Evolutionary conservation across 2,888 invertebrate species (phyloP).

Genomic region (Mesoligia furuncula): DNA sequence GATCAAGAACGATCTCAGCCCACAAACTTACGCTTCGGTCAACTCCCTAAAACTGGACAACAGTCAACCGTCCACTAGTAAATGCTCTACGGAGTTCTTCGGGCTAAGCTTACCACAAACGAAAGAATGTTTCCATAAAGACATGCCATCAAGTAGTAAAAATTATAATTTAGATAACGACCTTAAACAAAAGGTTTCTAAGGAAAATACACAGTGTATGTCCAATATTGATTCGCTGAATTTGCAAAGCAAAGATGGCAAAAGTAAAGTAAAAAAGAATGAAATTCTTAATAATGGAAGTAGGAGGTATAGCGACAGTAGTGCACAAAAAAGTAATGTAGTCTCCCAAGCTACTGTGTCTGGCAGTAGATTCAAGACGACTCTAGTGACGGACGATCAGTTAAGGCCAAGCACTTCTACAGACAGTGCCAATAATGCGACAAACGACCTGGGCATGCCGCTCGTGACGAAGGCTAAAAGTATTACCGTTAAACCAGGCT

Average conservation of each 20-base stretch:
- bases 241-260: slow-evolving; percentile 77
- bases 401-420: slow-evolving; percentile 74
- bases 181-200: slow-evolving; percentile 77
- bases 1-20: slow-evolving; percentile 83
- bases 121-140: slow-evolving; percentile 83
- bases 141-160: slow-evolving; percentile 85
- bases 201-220: slow-evolving; percentile 72
- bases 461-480: slow-evolving; percentile 83
- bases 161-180: slow-evolving; percentile 83
- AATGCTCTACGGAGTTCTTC: slow-evolving; percentile 76
- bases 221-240: slow-evolving; percentile 78
- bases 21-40: slow-evolving; percentile 66
- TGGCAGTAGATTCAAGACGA: slow-evolving; percentile 85
- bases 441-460: slow-evolving; percentile 68
- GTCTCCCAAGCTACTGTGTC: slow-evolving; percentile 70
- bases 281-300: slow-evolving; percentile 83
- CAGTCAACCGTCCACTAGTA: slow-evolving; percentile 76
- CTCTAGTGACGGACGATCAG: slow-evolving; percentile 81
- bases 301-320: slow-evolving; percentile 84
- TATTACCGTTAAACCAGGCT: slow-evolving; percentile 80
- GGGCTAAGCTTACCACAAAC: slow-evolving; percentile 82
- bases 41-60: slow-evolving; percentile 66
- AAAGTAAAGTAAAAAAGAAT: slow-evolving; percentile 73
- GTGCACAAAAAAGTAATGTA: slow-evolving; percentile 79
- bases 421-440: slow-evolving; percentile 73